A percentile compares a stretch with the other conserved stretches of the same genome.
Conservation (phyloP, 2,113 vertebrate species). For the Indicator indicator region DNA sequence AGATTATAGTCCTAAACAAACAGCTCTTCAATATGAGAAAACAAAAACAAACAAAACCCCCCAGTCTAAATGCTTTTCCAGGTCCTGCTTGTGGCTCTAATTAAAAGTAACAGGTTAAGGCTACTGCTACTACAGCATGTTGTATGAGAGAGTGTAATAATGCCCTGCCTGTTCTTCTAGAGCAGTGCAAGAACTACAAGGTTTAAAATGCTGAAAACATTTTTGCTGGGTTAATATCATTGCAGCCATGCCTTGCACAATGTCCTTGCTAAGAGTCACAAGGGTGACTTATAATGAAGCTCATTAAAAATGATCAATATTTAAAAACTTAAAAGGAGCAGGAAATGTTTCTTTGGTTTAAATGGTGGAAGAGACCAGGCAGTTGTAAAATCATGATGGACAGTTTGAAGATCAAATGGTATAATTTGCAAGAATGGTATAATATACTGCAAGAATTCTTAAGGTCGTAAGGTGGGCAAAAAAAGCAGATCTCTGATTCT, state of each 20-base stretch:
- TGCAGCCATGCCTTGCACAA: not conserved
- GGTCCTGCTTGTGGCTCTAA: not conserved
- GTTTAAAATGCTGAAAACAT: not conserved
- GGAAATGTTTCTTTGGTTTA: not conserved
- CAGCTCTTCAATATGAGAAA: not conserved
- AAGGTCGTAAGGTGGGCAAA: not conserved
- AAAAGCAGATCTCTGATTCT: not conserved
- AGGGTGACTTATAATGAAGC: not conserved
- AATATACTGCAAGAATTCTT: not conserved
- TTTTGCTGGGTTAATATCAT: conserved; percentile 7
- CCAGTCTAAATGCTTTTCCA: not conserved
- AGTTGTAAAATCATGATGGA: not conserved
- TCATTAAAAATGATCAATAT: conserved; percentile 33
- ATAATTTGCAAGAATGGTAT: not conserved
- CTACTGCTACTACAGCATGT: not conserved
- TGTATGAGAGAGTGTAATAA: not conserved
- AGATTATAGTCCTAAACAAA: not conserved
- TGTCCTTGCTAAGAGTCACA: not conserved
- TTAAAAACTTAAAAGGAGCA: not conserved
- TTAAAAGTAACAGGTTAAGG: not conserved
- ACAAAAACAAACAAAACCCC: no score
- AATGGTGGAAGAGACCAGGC: not conserved
- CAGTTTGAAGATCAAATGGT: not conserved
- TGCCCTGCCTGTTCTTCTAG: not conserved
- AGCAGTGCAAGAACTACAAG: not conserved